phyloP scores from a whole-genome alignment of 2,797 vertebrate genomes.

The Acipenser oxyrinchus region DNA sequence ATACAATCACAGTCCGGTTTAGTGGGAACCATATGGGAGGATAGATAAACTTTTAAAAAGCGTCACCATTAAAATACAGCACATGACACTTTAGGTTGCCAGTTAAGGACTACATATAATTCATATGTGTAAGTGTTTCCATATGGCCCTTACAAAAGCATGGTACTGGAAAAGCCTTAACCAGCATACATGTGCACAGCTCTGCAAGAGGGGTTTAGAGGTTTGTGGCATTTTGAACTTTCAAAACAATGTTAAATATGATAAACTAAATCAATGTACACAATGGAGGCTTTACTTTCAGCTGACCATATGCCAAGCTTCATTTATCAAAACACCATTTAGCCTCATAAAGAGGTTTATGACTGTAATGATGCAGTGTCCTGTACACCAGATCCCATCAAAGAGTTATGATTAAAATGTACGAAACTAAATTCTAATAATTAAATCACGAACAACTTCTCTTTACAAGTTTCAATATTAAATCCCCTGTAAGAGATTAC shows the following conservation, averaged over 20 bases:
- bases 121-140: too few relatives aligned
- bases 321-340: not conserved
- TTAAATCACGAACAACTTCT: slow-evolving; percentile 54
- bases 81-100: too few relatives aligned
- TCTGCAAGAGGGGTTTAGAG: not conserved
- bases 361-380: too few relatives aligned
- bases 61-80: too few relatives aligned
- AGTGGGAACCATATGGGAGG: too few relatives aligned
- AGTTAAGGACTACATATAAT: too few relatives aligned
- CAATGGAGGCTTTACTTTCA: not conserved
- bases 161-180: too few relatives aligned
- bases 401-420: too few relatives aligned
- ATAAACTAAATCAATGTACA: not conserved
- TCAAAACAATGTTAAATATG: not conserved
- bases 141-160: not conserved
- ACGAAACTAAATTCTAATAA: slow-evolving; percentile 21
- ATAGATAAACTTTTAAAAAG: too few relatives aligned
- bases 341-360: too few relatives aligned
- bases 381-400: too few relatives aligned
- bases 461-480: slow-evolving; percentile 40
- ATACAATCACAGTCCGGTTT: too few relatives aligned
- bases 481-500: slow-evolving; percentile 34
- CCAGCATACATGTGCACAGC: not conserved
- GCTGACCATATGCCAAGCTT: not conserved
- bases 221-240: not conserved